Evolutionary conservation across 2,113 vertebrate genomes (phyloP), one percentile per base, ranked within the genome.

Genomic region (Crotophaga sulcirostris): DNA sequence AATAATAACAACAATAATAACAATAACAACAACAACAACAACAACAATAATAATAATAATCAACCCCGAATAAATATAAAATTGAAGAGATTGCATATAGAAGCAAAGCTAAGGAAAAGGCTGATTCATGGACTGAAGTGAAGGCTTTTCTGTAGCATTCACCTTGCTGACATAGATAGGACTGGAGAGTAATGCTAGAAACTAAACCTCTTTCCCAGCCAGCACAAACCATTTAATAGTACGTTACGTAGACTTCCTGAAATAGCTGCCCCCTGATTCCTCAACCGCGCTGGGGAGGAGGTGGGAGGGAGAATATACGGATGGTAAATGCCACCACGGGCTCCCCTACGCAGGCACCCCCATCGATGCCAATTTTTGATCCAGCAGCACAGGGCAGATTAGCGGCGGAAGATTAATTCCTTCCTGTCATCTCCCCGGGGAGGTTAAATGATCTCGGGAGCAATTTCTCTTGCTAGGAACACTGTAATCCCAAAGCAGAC

Each of bases 391-490:
- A 94, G 97, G 97, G 94, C 34, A 94, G 98, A 98, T 98, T 98
- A 98, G 97, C 95, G 93, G 97, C 33, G 69, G 96, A 97, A 98
- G 97, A 98, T 98, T 98, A 98, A 98, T 98, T 98, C 97, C 94
- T 97, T 97, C 96, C 97, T 97, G 97, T 97, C 96, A 90, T 95
- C 97, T 98, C 97, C 97, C 95, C 40, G 33, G 96, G 97, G 97
- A 95, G 96, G 93, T 97, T 97, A 97, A 97, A 97, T 96, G 97
- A 97, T 98, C 97, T 97, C 91, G 31, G 96, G 96, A 96, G 96
- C 94, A 96, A 97, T 97, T 98, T 97, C 97, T 97, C 79, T 95
- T 88, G 84, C 95, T 97, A 93, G 84, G 96, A 97, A 94, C 95
- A 89, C 95, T 47, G 90, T 95, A 97, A 96, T 97, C 54, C 74